A percentile compares a stretch with the other conserved stretches of the same genome.
Conservation (phyloP, 2,797 vertebrate genomes). For the Chrysocyon brachyurus region DNA sequence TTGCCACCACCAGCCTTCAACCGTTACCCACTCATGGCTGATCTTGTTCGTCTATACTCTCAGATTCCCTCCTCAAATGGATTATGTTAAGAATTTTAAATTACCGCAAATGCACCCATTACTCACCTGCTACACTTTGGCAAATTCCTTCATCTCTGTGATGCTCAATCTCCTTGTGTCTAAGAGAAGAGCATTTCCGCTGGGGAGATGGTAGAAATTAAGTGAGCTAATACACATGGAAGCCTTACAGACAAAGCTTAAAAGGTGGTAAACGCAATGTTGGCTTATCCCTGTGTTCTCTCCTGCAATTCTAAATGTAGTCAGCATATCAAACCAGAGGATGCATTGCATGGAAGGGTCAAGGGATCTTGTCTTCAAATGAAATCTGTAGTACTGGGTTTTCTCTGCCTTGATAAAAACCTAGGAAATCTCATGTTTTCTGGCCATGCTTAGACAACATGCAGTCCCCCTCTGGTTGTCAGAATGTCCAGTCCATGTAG, state of each 20-base stretch:
- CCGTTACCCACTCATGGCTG: neutral
- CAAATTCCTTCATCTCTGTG: neutral
- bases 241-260: neutral
- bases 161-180: neutral
- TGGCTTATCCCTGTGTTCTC: neutral
- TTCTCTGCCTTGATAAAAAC: neutral
- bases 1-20: neutral
- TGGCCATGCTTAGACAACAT: neutral
- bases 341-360: neutral
- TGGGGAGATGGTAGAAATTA: neutral
- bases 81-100: neutral
- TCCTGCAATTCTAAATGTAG: neutral
- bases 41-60: fast-evolving
- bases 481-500: neutral
- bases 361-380: neutral
- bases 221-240: neutral
- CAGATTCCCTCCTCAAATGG: neutral
- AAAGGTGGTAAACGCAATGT: neutral
- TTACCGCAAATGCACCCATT: neutral
- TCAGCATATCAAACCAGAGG: neutral
- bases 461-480: too few relatives aligned
- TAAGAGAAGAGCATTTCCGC: neutral
- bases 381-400: neutral
- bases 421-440: neutral
- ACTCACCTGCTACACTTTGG: too few relatives aligned